Conservation (phyloP, 2,797 vertebrate genomes). For the Rhadinocentrus ornatus region DNA sequence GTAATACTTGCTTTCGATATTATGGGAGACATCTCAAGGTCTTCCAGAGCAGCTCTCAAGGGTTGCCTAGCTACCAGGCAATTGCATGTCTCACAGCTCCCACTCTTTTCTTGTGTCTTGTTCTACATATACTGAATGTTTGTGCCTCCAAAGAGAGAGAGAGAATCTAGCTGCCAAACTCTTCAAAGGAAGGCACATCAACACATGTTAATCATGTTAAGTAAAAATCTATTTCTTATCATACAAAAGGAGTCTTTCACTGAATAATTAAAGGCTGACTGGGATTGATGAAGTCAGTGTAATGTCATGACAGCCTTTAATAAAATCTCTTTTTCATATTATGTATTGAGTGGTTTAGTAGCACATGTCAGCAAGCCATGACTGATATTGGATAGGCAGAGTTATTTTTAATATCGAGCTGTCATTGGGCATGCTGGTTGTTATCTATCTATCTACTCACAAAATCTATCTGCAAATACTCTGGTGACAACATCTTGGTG, state of each 20-base stretch:
- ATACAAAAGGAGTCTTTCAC: slow-evolving; percentile 57
- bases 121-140: slow-evolving; percentile 70
- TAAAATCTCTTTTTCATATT: slow-evolving; percentile 52
- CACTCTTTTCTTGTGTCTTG: slow-evolving; percentile 70
- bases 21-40: slow-evolving; percentile 76
- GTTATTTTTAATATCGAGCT: slow-evolving; percentile 37
- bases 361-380: slow-evolving; percentile 45
- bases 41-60: slow-evolving; percentile 71
- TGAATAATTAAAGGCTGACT: slow-evolving; percentile 66
- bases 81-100: slow-evolving; percentile 68
- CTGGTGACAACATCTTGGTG: slow-evolving; percentile 1
- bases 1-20: slow-evolving; percentile 60
- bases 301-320: slow-evolving; percentile 60
- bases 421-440: slow-evolving; percentile 17
- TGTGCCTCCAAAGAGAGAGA: slow-evolving; percentile 45
- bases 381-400: slow-evolving; percentile 37
- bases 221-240: slow-evolving; percentile 46
- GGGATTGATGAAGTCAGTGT: slow-evolving; percentile 53
- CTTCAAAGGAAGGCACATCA: slow-evolving; percentile 61
- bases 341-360: slow-evolving; percentile 42
- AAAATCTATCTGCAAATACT: slow-evolving; percentile 4
- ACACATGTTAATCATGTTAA: slow-evolving; percentile 63
- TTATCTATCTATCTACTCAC: slow-evolving; percentile 10
- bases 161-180: slow-evolving; percentile 51
- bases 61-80: slow-evolving; percentile 82